phyloP scores from a whole-genome alignment of 2,797 vertebrate species.

The Poeciliopsis gracilis region DNA sequence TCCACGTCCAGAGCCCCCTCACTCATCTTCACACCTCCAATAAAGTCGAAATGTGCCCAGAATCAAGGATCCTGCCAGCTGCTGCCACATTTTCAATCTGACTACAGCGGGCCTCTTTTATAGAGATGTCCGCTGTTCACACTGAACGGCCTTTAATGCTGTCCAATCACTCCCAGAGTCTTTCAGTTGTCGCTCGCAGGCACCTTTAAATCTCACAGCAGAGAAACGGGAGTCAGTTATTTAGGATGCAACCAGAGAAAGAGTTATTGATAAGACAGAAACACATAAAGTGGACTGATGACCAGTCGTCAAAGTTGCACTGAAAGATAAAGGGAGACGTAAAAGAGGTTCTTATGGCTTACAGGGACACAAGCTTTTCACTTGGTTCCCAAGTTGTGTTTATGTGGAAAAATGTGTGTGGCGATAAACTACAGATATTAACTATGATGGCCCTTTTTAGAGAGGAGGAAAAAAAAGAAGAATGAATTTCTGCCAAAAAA shows the following conservation, averaged over 20 bases:
- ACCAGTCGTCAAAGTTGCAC: slow-evolving; percentile 45
- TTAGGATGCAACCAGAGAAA: slow-evolving; percentile 47
- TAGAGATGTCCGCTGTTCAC: slow-evolving; percentile 21
- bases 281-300: slow-evolving; percentile 61
- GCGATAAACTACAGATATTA: slow-evolving; percentile 14
- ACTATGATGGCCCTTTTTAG: neutral
- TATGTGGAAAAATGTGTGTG: neutral
- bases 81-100: slow-evolving; percentile 32
- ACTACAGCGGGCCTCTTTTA: slow-evolving; percentile 25
- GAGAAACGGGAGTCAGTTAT: slow-evolving; percentile 21
- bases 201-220: slow-evolving; percentile 52
- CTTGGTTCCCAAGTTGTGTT: slow-evolving; percentile 25
- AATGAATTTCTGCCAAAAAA: no score
- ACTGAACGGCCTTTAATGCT: slow-evolving; percentile 20
- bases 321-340: slow-evolving; percentile 53
- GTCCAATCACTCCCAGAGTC: slow-evolving; percentile 38
- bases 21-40: slow-evolving; percentile 50
- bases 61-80: slow-evolving; percentile 57
- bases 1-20: slow-evolving; percentile 34
- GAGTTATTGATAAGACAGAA: slow-evolving; percentile 62
- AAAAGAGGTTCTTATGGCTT: slow-evolving; percentile 52
- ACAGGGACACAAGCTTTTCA: slow-evolving; percentile 39
- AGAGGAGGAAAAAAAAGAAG: no score
- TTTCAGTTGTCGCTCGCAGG: slow-evolving; percentile 29
- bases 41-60: slow-evolving; percentile 59